phyloP scores from a whole-genome alignment of 2,888 invertebrate species.

The Phanerotoma sp. region DNA sequence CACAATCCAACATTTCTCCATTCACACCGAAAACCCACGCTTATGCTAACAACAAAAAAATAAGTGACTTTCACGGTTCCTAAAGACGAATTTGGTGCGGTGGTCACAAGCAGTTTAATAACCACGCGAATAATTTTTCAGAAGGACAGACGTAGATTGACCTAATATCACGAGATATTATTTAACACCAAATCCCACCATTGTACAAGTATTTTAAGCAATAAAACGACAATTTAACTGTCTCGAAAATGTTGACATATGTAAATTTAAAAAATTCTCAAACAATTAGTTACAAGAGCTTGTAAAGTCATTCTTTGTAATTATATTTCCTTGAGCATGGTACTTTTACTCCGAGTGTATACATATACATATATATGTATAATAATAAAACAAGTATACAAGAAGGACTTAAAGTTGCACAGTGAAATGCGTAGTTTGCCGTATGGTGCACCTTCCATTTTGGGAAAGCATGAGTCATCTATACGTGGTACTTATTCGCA shows the following conservation, averaged over 20 bases:
- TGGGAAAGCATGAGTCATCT: conserved; percentile 12
- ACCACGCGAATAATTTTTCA: conserved; percentile 10
- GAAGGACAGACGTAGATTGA: conserved; percentile 30
- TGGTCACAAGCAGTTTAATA: conserved; percentile 1
- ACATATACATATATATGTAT: too few species aligned
- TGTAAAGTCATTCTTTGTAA: not conserved
- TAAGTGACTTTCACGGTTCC: conserved; percentile 22
- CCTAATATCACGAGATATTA: conserved; percentile 22
- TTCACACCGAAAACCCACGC: conserved; percentile 31
- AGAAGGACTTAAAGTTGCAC: not conserved
- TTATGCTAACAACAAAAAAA: not conserved
- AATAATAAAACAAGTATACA: not conserved
- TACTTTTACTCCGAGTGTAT: too few species aligned
- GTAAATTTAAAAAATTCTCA: conserved; percentile 1
- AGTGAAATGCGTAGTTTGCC: conserved; percentile 8
- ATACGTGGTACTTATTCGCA: conserved; percentile 3
- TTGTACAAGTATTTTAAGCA: not conserved
- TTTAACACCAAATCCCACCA: conserved; percentile 1
- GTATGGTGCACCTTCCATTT: conserved; percentile 17
- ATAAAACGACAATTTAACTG: not conserved
- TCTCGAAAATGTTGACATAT: conserved; percentile 3
- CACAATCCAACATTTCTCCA: conserved; percentile 1
- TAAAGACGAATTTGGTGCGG: conserved; percentile 32
- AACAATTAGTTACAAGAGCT: conserved; percentile 5
- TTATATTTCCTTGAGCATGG: not conserved